Evolutionary conservation across 2,797 vertebrate genomes (phyloP), one percentile per base, ranked within the genome.

Genomic region (Hippopotamyrus pictus): DNA sequence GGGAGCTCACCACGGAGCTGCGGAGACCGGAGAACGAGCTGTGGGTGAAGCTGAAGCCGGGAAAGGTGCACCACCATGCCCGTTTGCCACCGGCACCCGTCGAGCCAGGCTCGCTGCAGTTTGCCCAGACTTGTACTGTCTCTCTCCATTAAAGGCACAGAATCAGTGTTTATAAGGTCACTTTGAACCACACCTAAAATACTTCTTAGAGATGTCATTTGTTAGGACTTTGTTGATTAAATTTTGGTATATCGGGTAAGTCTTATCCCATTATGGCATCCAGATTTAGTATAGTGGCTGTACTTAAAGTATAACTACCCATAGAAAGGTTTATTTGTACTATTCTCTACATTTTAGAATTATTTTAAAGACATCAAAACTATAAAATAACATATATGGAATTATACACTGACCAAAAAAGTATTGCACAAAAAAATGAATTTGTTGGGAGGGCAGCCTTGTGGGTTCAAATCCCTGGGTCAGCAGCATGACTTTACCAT

Each of bases 11-110:
- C 4, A 4, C 93, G 0, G 97, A 98, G 89, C 94, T 99, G 33
- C 95, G 97, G 92, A 95, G 93, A 19, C 97, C 97, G 0, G 95
- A 98, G 89, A 99, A 98, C 0, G 97, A 99, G 90, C 95, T 99
- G 14, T 99, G 98, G 98, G 95, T 99, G 90, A 99, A 99, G 93
- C 95, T 99, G 89, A 97, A 95, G 89, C 98, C 98, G 0, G 98
- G 98, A 50, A 98, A 96, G 94, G 97, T 99, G 95, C 89, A 91
- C 4, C 33, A 11, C 3, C 5, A 1, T 1, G 8, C 46, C 29
- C 41, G 88, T 50, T 9, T 1, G 22, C 53, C 37, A 11, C 22
- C 0, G 57, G n/a, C n/a, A 9, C 59, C 59, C 9, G 62, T 29
- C 25, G 0, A 29, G 62, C 62, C 25, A 0, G 62, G 62, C 62